Evolutionary conservation across 1,140 invertebrate genomes (phyloP).

Genomic region (Asobara japonica): DNA sequence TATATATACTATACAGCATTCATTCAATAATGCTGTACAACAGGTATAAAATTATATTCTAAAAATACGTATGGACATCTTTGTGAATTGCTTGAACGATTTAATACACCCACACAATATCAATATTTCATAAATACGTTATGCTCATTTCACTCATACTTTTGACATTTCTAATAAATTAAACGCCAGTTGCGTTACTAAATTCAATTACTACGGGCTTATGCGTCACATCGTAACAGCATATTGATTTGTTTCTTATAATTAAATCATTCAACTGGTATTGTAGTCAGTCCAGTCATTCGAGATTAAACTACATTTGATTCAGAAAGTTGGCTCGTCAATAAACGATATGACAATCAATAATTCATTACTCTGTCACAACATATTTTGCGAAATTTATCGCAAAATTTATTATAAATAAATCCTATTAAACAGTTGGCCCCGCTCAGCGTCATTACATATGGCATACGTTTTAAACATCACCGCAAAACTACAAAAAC

Average conservation of each 20-base stretch:
- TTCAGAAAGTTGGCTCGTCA: no score
- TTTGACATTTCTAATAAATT: background rate
- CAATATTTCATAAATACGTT: conserved; percentile 25
- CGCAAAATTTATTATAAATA: no score
- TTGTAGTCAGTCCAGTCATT: no score
- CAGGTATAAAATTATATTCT: conserved; percentile 46
- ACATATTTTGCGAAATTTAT: no score
- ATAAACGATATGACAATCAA: no score
- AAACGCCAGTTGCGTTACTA: background rate
- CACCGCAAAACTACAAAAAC: no score
- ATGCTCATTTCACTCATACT: background rate
- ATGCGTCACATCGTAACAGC: background rate
- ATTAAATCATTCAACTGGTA: conserved; percentile 35
- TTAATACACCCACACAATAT: conserved; percentile 24
- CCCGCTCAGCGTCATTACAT: no score
- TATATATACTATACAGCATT: background rate
- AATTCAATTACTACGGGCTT: background rate
- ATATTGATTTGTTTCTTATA: background rate
- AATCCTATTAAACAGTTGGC: no score
- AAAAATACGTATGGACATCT: conserved; percentile 32
- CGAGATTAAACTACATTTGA: no score
- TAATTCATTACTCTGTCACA: no score
- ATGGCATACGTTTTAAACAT: no score
- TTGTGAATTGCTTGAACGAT: background rate
- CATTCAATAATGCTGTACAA: conserved; percentile 16